Conservation (phyloP, 2,888 invertebrate genomes). For the Seira ritae region DNA sequence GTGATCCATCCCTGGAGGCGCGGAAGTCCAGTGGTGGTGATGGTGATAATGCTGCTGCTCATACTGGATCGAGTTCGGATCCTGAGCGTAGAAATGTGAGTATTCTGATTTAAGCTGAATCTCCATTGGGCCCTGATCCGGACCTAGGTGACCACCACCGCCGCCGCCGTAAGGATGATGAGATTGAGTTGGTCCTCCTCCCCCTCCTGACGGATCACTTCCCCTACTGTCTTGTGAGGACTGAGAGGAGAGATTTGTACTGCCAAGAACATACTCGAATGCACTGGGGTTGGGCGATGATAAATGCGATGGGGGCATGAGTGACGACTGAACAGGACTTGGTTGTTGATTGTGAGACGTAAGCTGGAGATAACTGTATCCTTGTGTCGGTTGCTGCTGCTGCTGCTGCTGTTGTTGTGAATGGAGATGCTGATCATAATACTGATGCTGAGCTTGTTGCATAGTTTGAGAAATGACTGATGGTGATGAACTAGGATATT, state of each 20-base stretch:
- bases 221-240: slow-evolving; percentile 40
- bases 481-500: slow-evolving; percentile 58
- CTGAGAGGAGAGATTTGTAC: slow-evolving; percentile 59
- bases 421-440: slow-evolving; percentile 61
- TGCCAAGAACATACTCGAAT: slow-evolving; percentile 65
- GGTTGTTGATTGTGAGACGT: slow-evolving; percentile 37
- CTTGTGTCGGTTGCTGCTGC: slow-evolving; percentile 31
- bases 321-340: slow-evolving; percentile 56
- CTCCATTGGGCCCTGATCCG: slow-evolving; percentile 51
- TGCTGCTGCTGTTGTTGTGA: slow-evolving; percentile 51
- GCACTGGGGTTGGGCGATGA: slow-evolving; percentile 58
- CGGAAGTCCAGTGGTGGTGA: slow-evolving; percentile 63
- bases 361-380: slow-evolving; percentile 50
- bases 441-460: slow-evolving; percentile 68
- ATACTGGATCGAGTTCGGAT: slow-evolving; percentile 39
- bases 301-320: slow-evolving; percentile 54
- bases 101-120: slow-evolving; percentile 62
- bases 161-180: slow-evolving; percentile 48
- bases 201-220: slow-evolving; percentile 37
- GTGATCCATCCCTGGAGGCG: slow-evolving; percentile 55
- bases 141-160: slow-evolving; percentile 30
- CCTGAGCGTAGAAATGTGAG: slow-evolving; percentile 47
- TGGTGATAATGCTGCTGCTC: slow-evolving; percentile 61
- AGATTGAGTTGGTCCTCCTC: background rate
- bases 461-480: slow-evolving; percentile 69